Conservation (phyloP, 53 echinoderm and acorn worm genomes). For the Zoroaster sp. region DNA sequence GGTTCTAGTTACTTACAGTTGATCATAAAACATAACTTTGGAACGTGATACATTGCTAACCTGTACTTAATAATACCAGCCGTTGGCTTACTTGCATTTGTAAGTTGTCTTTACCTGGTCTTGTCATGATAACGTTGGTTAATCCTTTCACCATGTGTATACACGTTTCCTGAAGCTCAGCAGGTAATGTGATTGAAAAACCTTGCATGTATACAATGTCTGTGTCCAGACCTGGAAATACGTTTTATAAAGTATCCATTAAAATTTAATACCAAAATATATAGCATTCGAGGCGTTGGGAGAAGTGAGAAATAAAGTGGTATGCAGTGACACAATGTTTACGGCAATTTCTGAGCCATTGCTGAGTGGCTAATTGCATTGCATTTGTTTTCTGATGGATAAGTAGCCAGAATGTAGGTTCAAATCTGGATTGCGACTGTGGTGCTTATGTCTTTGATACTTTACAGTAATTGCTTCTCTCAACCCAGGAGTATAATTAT, state of each 20-base stretch:
- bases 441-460: no score
- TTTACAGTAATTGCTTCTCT: no score
- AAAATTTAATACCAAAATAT: not conserved
- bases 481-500: no score
- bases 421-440: no score
- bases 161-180: conserved; percentile 81
- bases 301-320: not conserved
- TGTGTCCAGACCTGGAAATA: conserved; percentile 73
- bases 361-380: not conserved
- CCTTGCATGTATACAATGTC: conserved; percentile 94
- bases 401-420: not conserved
- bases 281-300: not conserved
- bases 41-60: no score
- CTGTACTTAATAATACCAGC: no score
- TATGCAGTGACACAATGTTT: no score
- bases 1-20: no score
- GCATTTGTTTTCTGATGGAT: not conserved
- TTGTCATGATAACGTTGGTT: conserved; percentile 74
- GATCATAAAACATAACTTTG: no score
- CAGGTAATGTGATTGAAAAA: conserved; percentile 90
- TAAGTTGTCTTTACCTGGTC: no score
- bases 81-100: no score
- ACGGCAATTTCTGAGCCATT: no score
- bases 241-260: not conserved
- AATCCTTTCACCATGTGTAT: conserved; percentile 80